Base-by-base conservation (phyloP, 1,140 invertebrate genomes). In the Brachionus plicatilis region DNA sequence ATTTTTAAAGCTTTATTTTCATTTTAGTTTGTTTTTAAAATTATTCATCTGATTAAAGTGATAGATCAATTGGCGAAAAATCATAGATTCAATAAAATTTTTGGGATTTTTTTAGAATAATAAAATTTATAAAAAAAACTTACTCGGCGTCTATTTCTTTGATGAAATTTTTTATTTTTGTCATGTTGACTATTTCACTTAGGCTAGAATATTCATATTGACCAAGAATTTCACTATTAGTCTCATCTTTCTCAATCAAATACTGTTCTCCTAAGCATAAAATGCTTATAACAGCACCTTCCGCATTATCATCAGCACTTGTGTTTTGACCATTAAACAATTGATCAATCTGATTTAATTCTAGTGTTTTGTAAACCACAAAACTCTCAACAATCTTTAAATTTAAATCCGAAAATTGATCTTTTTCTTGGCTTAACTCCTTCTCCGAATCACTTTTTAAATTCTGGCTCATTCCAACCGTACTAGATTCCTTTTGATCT, bases 191-290 rank as follows among this genome's bases (percentile, higher is more conserved):
- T 27, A 76, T 76, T 50, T 76, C 72, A 53, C 72, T 76, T 9
- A 76, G 33, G 11, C 47, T 76, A 50, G 72, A 76, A 76, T 76
- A 76, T 27, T 76, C 72, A 50, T 29, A 50, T 50, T 50, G 43
- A 76, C 17, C 45, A 9, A 76, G 14, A 37, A 47, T 33, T 50
- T 76, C 8, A 47, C 41, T 50, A 50, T 76, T 76, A 12, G 20
- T 14, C 29, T 76, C 72, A 29, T 76, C 72, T 50, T 76, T 76
- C 33, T 76, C 72, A 1, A 76, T 9, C n/a, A 76, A 50, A 76
- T 50, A 76, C 33, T 76, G 43, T 29, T 76, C 72, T 29, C 14
- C 12, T 14, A 76, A 12, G 43, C 43, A 47, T 12, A 76, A 47
- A 50, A 76, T 76, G 27, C 43, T 27, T n/a, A 76, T 11, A 50